phyloP scores from a whole-genome alignment of 2,113 vertebrate species.

The Verasper variegatus region DNA sequence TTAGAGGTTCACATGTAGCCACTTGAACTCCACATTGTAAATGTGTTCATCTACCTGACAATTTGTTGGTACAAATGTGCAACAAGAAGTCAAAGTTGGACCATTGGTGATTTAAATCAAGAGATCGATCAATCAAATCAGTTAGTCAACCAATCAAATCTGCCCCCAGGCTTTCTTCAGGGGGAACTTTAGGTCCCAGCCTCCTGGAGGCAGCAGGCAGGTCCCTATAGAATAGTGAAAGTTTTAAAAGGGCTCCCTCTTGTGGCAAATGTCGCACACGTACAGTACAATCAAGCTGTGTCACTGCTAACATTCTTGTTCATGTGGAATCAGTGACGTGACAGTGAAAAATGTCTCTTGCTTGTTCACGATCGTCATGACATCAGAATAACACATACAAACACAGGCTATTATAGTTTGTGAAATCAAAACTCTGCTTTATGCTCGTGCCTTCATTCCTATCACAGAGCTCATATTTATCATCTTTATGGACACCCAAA shows the following conservation, averaged over 20 bases:
- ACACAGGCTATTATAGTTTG: background rate
- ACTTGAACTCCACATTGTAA: background rate
- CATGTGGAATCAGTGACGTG: background rate
- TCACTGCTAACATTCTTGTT: background rate
- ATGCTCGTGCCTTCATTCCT: background rate
- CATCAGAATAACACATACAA: background rate
- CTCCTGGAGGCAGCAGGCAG: background rate
- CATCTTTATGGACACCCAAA: background rate
- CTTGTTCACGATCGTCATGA: background rate
- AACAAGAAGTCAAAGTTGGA: background rate
- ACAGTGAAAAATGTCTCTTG: background rate
- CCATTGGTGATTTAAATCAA: background rate
- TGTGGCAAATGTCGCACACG: constrained; percentile 35
- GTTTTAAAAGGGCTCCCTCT: constrained; percentile 55
- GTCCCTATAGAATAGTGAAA: background rate
- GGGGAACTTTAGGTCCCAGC: background rate
- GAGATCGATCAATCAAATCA: background rate
- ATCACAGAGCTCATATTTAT: background rate
- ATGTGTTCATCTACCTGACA: background rate
- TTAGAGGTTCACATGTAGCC: background rate
- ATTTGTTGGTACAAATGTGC: background rate
- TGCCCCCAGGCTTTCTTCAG: background rate
- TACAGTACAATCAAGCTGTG: background rate
- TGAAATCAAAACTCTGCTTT: background rate
- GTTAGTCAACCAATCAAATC: constrained; percentile 8